Evolutionary conservation across 2,797 vertebrate species (phyloP).

Genomic region (Melanogrammus aeglefinus): DNA sequence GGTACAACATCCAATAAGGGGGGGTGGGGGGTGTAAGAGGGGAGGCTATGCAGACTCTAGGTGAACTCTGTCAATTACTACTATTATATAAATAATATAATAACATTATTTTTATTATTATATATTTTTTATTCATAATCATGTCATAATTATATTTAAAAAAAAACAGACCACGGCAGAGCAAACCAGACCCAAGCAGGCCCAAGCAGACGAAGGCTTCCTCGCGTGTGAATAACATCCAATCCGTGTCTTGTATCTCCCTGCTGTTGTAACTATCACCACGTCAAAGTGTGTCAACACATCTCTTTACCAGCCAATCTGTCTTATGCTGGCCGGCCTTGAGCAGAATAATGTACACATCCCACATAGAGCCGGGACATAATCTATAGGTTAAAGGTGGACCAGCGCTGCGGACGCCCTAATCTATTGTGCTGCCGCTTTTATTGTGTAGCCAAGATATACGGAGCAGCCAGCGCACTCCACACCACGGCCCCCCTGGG

Average conservation of each 20-base stretch:
- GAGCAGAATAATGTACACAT: constrained; percentile 5
- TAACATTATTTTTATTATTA: too few relatives aligned
- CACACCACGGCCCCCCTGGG: constrained; percentile 59
- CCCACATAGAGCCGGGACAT: constrained; percentile 11
- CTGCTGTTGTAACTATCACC: constrained; percentile 9
- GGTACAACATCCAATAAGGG: too few relatives aligned
- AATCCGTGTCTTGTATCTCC: not conserved
- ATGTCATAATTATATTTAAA: too few relatives aligned
- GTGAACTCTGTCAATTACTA: not conserved
- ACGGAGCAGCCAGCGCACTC: constrained; percentile 56
- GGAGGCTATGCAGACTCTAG: too few relatives aligned
- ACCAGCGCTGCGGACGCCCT: constrained; percentile 56
- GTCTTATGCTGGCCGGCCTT: not conserved
- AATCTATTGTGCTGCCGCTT: constrained; percentile 64
- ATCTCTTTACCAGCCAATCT: not conserved
- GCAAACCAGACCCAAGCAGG: too few relatives aligned
- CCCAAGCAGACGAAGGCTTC: not conserved
- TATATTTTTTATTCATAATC: too few relatives aligned
- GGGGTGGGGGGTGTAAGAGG: too few relatives aligned
- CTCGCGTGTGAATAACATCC: constrained; percentile 16
- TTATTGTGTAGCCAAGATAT: constrained; percentile 66
- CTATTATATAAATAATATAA: not conserved
- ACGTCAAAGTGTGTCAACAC: not conserved
- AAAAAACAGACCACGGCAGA: too few relatives aligned
- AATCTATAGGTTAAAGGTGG: constrained; percentile 33